Evolutionary conservation across 64 coral and sea anemone species (phyloP), one percentile per base, ranked within the genome.

Genomic region (Porites lutea): DNA sequence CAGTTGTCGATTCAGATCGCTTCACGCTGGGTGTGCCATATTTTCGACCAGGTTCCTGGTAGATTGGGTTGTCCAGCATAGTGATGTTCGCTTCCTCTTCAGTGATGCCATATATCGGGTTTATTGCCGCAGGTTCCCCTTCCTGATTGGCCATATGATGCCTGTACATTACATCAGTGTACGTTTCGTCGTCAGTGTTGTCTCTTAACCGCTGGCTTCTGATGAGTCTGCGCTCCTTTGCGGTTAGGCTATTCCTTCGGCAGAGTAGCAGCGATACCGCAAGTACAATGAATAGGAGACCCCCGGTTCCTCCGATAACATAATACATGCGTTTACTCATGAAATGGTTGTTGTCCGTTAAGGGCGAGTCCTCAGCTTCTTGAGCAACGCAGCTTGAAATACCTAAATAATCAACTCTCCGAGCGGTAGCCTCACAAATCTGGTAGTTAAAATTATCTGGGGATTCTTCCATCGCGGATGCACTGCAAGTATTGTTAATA

Each of bases 81-180:
- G 50, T 22, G 47, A 91, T 18, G 16, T 71, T 21, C 2, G 62
- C 69, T 9, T 83, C 51, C 69, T 74, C 50, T 15, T 75, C 89
- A 22, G 18, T 50, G 15, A 13, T 75, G 2, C 79, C 89, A 57
- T 91, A 91, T 48, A 91, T 63, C 13, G 79, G 89, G 44, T 83
- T 91, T 4, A 83, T 2, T 3, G 67, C 21, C 15, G 79, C 89
- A 13, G 12, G 1, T 55, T 91, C 65, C 4, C 4, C 45, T 43
- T 91, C 78, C 16, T 68, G 61, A 20, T 82, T 90, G 6, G 89
- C 79, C 50, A 83, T 80, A 11, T 91, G 89, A 52, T 91, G 89
- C 55, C 89, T 71, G 43, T 91, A 72, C 89, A 91, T 91, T 19
- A 73, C 72, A 18, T 91, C 89, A 3, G 78, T 63, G 57, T 71